Evolutionary conservation across 2,888 invertebrate genomes (phyloP).

Genomic region (Eulithis prunata): DNA sequence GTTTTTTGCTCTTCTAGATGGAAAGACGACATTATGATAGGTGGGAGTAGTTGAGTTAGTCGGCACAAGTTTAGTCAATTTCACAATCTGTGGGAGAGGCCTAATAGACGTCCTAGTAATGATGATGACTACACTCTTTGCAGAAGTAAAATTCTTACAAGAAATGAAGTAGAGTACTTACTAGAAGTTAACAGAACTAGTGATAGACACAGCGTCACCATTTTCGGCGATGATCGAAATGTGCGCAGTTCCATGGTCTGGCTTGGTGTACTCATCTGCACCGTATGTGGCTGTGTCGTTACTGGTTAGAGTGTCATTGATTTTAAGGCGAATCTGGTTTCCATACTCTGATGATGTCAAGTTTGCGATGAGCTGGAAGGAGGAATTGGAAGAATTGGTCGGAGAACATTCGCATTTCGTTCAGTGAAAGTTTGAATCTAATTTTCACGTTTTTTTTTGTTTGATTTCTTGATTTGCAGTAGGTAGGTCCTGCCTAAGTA

Average conservation of each 20-base stretch:
- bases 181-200: slow-evolving; percentile 94
- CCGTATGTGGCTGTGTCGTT: slow-evolving; percentile 87
- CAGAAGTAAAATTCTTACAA: no score
- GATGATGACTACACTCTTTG: no score
- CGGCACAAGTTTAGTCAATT: no score
- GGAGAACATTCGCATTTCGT: no score
- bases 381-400: background rate
- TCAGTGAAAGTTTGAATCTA: background rate
- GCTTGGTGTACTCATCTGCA: slow-evolving; percentile 81
- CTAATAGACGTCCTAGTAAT: no score
- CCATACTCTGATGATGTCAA: slow-evolving; percentile 87
- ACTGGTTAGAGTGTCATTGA: slow-evolving; percentile 88
- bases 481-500: no score
- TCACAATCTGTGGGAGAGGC: no score
- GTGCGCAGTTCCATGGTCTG: slow-evolving; percentile 94
- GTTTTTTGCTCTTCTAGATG: no score
- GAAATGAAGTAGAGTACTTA: slow-evolving; percentile 61
- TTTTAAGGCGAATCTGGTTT: slow-evolving; percentile 80
- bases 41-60: no score
- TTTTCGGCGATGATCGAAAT: slow-evolving; percentile 92
- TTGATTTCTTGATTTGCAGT: background rate
- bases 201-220: slow-evolving; percentile 96
- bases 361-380: slow-evolving; percentile 81
- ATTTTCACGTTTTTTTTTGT: background rate
- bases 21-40: no score